A percentile compares a stretch with the other conserved stretches of the same genome.
Conservation (phyloP, 23 tunicate species). For the Pegea sp. region DNA sequence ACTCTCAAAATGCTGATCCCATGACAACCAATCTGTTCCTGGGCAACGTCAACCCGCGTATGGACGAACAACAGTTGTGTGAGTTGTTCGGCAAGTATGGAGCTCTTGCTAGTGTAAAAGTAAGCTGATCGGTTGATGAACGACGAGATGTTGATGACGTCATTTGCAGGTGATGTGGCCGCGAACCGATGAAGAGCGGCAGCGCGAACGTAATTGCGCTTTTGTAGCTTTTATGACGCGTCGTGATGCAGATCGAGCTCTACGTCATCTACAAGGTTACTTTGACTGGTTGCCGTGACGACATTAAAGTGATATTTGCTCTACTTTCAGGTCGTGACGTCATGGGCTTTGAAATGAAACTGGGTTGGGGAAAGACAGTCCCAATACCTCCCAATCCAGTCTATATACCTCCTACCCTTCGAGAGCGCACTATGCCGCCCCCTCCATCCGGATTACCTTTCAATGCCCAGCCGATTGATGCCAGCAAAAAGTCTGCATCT, state of each 20-base stretch:
- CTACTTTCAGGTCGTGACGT: constrained; percentile 45
- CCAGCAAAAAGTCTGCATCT: constrained; percentile 30
- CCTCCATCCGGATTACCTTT: constrained; percentile 87
- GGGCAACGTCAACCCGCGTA: constrained; percentile 78
- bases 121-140: too few species aligned
- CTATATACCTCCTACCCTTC: constrained; percentile 75
- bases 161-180: constrained; percentile 97
- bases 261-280: constrained; percentile 81
- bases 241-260: constrained; percentile 81
- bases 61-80: constrained; percentile 85
- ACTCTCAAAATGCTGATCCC: constrained; percentile 71
- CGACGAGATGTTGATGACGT: too few species aligned
- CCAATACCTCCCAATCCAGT: constrained; percentile 88
- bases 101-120: constrained; percentile 97
- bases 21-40: constrained; percentile 82
- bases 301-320: neutral
- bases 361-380: constrained; percentile 92
- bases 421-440: constrained; percentile 73
- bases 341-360: constrained; percentile 74
- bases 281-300: too few species aligned
- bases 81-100: constrained; percentile 88
- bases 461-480: constrained; percentile 73
- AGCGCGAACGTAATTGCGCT: constrained; percentile 74
- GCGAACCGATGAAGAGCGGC: constrained; percentile 74
- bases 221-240: constrained; percentile 96